Conservation (phyloP, 2,797 vertebrate species). For the Sebastes melanostomus region DNA sequence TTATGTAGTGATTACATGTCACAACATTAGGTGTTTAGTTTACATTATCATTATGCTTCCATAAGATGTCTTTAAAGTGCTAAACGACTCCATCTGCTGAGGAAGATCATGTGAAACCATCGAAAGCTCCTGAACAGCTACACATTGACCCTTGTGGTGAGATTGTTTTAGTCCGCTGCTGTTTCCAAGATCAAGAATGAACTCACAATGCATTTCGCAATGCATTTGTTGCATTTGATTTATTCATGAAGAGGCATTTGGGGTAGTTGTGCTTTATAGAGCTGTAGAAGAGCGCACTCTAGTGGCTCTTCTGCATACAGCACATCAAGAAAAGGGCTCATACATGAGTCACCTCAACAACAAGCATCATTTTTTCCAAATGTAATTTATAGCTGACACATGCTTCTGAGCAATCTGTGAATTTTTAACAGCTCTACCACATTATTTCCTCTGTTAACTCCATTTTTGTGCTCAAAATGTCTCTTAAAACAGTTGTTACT, state of each 20-base stretch:
- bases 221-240: neutral
- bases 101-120: neutral
- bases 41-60: neutral
- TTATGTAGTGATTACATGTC: neutral
- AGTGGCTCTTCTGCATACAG: neutral
- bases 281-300: constrained; percentile 17
- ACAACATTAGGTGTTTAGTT: neutral
- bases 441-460: neutral
- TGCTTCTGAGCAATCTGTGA: neutral
- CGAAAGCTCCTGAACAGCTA: neutral
- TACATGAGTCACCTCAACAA: constrained; percentile 2
- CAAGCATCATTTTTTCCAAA: neutral
- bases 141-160: neutral
- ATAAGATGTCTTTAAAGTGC: neutral
- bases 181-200: neutral
- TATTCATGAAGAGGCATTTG: neutral
- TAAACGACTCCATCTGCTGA: neutral
- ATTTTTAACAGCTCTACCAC: neutral
- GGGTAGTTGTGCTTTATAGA: neutral
- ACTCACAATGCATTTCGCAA: neutral
- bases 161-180: neutral
- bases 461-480: neutral
- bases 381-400: neutral
- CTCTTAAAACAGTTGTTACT: neutral
- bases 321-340: neutral